These are phyloP conservation scores for Sycophila sp. DNA, from an alignment of 1,140 invertebrate genomes.

Conservation along the genomic window DNA sequence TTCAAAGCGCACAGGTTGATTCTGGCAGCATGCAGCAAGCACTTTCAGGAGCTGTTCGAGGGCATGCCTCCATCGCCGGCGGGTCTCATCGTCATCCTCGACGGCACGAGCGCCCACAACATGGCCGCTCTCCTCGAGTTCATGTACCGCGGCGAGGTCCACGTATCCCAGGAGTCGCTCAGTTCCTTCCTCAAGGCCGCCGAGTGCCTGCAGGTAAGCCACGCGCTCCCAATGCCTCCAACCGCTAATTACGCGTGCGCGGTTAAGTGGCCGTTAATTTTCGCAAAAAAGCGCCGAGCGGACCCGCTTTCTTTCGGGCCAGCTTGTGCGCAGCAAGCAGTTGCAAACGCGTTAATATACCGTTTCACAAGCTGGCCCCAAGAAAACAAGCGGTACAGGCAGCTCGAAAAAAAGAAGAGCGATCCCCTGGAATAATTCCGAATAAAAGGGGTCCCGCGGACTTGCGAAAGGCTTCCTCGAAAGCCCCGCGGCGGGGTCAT, in stretches of 20 bases:
- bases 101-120: constrained; percentile 86
- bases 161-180: constrained; percentile 88
- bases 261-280: no score
- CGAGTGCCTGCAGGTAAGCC: constrained; percentile 82
- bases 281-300: no score
- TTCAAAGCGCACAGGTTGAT: constrained; percentile 92
- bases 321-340: no score
- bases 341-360: background rate
- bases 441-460: background rate
- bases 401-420: background rate
- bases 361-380: background rate
- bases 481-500: background rate
- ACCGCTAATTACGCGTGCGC: no score
- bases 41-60: constrained; percentile 92
- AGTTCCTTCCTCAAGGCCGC: constrained; percentile 91
- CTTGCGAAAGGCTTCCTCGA: background rate
- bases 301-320: no score
- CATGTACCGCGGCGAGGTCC: constrained; percentile 93
- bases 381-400: background rate
- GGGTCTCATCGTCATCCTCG: constrained; percentile 85
- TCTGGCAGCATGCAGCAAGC: constrained; percentile 91
- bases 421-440: no score
- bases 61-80: constrained; percentile 83
- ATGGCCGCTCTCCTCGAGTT: constrained; percentile 91
- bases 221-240: background rate